Evolutionary conservation across 2,113 vertebrate genomes (phyloP).

Genomic region (Dromaius novaehollandiae): DNA sequence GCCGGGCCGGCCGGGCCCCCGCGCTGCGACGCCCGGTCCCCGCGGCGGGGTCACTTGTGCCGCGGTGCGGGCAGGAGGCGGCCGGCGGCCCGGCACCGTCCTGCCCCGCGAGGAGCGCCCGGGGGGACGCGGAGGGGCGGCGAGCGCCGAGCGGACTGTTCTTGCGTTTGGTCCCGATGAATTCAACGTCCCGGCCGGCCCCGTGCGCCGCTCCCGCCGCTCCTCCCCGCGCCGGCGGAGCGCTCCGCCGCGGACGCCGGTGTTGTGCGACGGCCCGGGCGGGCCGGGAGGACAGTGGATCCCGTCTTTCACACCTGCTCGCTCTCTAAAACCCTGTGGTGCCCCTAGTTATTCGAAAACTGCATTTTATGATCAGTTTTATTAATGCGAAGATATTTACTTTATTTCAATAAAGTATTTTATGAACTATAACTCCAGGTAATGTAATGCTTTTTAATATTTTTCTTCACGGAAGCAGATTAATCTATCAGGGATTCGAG

Average conservation of each 20-base stretch:
- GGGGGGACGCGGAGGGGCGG: background rate
- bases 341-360: constrained; percentile 50
- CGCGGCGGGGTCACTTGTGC: no score
- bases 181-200: background rate
- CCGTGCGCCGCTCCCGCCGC: background rate
- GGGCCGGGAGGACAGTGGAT: constrained; percentile 39
- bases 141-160: background rate
- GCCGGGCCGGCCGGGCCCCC: no score
- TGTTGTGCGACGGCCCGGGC: background rate
- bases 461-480: background rate
- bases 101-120: background rate
- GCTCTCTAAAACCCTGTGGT: constrained; percentile 55
- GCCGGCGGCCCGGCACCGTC: background rate
- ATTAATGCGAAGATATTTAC: constrained; percentile 75
- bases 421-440: constrained; percentile 62
- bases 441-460: background rate
- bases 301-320: background rate
- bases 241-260: background rate
- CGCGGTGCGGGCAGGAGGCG: no score
- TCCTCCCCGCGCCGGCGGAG: background rate
- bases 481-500: background rate
- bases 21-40: no score
- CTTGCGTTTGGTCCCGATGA: background rate
- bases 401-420: constrained; percentile 84
- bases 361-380: constrained; percentile 68